phyloP scores from a whole-genome alignment of 2,888 invertebrate species.

The Oxycera nigricornis region DNA sequence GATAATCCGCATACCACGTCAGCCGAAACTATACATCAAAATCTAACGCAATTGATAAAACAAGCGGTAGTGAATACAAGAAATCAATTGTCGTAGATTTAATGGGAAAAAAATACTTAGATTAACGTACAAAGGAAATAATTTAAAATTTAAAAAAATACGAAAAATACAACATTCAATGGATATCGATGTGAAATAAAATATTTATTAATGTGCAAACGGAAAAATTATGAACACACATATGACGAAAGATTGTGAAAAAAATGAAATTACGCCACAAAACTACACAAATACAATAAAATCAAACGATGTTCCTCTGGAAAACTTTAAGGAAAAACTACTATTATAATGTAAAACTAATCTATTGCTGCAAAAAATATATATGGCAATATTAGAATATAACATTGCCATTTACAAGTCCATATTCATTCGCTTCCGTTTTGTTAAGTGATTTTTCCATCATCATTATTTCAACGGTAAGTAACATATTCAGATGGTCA shows the following conservation, averaged over 20 bases:
- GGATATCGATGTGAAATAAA: not conserved
- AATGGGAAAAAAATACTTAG: not conserved
- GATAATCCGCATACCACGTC: constrained; percentile 30
- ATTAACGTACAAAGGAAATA: not conserved
- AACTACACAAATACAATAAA: not conserved
- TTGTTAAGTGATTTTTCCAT: not conserved
- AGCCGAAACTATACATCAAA: not conserved
- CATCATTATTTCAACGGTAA: not conserved
- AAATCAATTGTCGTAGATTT: constrained; percentile 5
- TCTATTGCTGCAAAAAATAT: not conserved
- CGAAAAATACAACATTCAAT: not conserved
- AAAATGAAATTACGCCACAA: not conserved
- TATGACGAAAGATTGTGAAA: not conserved
- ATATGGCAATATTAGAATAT: not conserved
- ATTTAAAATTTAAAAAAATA: not conserved
- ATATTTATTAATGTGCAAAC: not conserved
- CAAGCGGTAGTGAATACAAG: not conserved
- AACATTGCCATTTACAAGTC: constrained; percentile 19
- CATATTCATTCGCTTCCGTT: constrained; percentile 31
- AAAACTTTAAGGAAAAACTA: constrained; percentile 9
- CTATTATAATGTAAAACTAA: not conserved
- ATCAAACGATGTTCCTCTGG: constrained; percentile 11
- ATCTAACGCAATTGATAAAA: not conserved
- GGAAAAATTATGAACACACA: not conserved
- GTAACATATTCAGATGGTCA: not conserved